Evolutionary conservation across 1,140 invertebrate species (phyloP).

Genomic region (Drosophila azteca): DNA sequence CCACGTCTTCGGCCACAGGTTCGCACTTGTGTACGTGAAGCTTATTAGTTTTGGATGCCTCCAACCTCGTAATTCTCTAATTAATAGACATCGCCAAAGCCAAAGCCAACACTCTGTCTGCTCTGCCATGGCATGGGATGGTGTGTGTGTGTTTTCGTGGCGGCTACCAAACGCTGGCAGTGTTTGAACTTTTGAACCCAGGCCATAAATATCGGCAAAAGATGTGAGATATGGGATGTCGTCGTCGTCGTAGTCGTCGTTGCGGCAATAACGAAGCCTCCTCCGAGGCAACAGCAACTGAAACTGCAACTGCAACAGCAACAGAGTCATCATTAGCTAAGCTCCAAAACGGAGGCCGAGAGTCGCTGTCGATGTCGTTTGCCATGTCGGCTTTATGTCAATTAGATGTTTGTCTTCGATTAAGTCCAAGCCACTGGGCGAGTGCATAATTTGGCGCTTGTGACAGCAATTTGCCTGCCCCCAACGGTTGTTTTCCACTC

Average conservation of each 20-base stretch:
- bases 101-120: conserved; percentile 45
- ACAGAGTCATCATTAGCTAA: conserved; percentile 62
- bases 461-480: conserved; percentile 73
- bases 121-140: conserved; percentile 1
- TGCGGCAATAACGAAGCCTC: background rate
- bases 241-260: conserved; percentile 10
- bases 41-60: conserved; percentile 16
- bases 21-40: conserved; percentile 44
- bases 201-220: conserved; percentile 74
- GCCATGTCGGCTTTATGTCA: conserved; percentile 78
- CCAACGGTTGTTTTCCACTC: background rate
- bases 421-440: conserved; percentile 61
- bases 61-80: conserved; percentile 62
- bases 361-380: conserved; percentile 57
- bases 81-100: conserved; percentile 61
- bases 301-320: conserved; percentile 1
- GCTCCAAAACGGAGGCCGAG: conserved; percentile 31
- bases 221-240: conserved; percentile 66
- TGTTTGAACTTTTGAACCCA: conserved; percentile 69
- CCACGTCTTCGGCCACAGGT: too few species aligned
- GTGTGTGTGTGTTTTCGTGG: too few species aligned
- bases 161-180: conserved; percentile 17
- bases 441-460: conserved; percentile 73
- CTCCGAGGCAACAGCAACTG: conserved; percentile 10
- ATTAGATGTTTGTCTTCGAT: conserved; percentile 80